Percentiles rank a stretch among this genome's conserved stretches.
Evolutionary conservation across 92 coral and sea anemone species (phyloP).

Genomic region (Scolanthus callimorphus): DNA sequence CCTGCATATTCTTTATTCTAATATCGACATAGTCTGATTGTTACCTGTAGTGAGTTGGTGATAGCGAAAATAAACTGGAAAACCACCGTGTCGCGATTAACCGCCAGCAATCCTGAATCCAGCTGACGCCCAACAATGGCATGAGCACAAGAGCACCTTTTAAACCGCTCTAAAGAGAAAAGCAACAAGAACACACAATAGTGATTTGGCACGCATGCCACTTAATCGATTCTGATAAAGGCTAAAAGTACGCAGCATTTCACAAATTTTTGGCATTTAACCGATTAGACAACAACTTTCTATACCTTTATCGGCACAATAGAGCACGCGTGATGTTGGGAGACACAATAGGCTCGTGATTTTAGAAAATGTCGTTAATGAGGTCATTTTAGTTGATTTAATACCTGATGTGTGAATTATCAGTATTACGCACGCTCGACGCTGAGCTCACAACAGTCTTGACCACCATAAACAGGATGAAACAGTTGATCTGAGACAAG

Average conservation of each 20-base stretch:
- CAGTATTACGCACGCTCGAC: slow-evolving; percentile 36
- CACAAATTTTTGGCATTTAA: background rate
- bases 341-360: too few species aligned
- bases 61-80: slow-evolving; percentile 64
- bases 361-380: too few species aligned
- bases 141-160: slow-evolving; percentile 70
- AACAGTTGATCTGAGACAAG: slow-evolving; percentile 46
- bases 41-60: slow-evolving; percentile 75
- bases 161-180: slow-evolving; percentile 44
- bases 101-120: slow-evolving; percentile 76
- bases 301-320: too few species aligned
- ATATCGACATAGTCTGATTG: too few species aligned
- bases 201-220: too few species aligned
- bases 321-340: too few species aligned
- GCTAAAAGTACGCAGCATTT: too few species aligned
- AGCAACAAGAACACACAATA: too few species aligned
- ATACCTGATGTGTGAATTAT: slow-evolving; percentile 58
- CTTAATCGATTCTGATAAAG: too few species aligned
- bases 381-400: too few species aligned
- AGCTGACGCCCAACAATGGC: slow-evolving; percentile 79
- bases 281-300: too few species aligned
- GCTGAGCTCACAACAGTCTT: slow-evolving; percentile 66
- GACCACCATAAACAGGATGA: slow-evolving; percentile 58
- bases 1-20: too few species aligned
- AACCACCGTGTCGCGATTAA: slow-evolving; percentile 47